Conservation (phyloP, 2,888 invertebrate genomes). For the Chelonus formosanus region DNA sequence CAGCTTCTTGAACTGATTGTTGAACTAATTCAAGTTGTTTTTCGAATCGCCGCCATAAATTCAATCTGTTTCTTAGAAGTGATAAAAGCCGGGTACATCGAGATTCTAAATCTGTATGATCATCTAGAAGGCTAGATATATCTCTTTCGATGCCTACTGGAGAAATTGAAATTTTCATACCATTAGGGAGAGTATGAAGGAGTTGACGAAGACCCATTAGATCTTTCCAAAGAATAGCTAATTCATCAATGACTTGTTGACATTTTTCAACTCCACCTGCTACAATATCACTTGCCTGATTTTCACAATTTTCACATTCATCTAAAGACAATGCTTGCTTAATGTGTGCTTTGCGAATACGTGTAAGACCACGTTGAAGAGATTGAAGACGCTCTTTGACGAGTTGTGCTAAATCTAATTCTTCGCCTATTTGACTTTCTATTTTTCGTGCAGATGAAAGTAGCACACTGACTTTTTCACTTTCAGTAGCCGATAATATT, state of each 20-base stretch:
- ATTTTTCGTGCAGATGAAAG: slow-evolving; percentile 76
- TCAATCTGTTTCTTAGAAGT: slow-evolving; percentile 72
- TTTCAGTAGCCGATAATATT: slow-evolving; percentile 76
- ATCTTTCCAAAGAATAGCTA: slow-evolving; percentile 80
- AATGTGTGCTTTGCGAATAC: slow-evolving; percentile 75
- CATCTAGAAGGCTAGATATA: slow-evolving; percentile 78
- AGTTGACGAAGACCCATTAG: slow-evolving; percentile 79
- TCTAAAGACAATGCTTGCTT: slow-evolving; percentile 70
- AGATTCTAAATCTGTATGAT: slow-evolving; percentile 77
- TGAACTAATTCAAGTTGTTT: slow-evolving; percentile 81
- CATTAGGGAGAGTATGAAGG: slow-evolving; percentile 80
- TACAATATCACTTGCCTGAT: slow-evolving; percentile 79
- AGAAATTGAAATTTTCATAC: slow-evolving; percentile 79
- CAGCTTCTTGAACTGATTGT: slow-evolving; percentile 83
- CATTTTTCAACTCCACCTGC: slow-evolving; percentile 80
- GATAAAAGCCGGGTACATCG: slow-evolving; percentile 75
- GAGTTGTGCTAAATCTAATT: slow-evolving; percentile 77
- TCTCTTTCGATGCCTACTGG: slow-evolving; percentile 80
- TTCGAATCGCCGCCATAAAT: slow-evolving; percentile 82
- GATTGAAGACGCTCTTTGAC: slow-evolving; percentile 79
- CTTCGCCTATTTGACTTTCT: slow-evolving; percentile 78
- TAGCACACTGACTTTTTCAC: slow-evolving; percentile 79
- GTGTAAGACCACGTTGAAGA: slow-evolving; percentile 76
- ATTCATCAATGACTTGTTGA: slow-evolving; percentile 75
- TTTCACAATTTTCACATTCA: slow-evolving; percentile 76